Evolutionary conservation across 2,888 invertebrate species (phyloP).

Genomic region (Lasioglossum calceatum): DNA sequence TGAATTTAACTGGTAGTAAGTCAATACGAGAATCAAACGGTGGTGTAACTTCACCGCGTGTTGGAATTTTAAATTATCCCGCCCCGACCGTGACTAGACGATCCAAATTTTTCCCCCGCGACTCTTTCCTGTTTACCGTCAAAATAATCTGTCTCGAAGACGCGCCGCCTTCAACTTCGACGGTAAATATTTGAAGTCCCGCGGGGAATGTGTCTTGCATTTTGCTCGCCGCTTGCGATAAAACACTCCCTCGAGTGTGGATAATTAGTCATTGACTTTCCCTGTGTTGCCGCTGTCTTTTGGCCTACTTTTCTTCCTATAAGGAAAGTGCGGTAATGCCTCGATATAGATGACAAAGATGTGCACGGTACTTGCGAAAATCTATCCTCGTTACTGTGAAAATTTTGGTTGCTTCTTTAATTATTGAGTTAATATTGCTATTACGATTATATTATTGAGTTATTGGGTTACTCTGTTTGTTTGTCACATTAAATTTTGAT

Average conservation of each 20-base stretch:
- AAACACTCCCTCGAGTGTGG: neutral
- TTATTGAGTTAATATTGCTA: too few relatives aligned
- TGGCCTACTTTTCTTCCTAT: neutral
- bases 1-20: conserved; percentile 12
- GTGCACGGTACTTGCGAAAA: neutral
- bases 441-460: too few relatives aligned
- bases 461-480: too few relatives aligned
- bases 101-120: conserved; percentile 6
- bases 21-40: conserved; percentile 21
- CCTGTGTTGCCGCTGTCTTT: neutral
- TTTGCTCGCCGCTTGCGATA: neutral
- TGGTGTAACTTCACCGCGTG: conserved; percentile 17
- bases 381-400: neutral
- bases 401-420: too few relatives aligned
- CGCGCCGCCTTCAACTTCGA: conserved; percentile 6
- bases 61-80: conserved; percentile 27
- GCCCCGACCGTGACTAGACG: neutral
- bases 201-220: neutral
- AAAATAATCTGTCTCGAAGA: conserved; percentile 21
- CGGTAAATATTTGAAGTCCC: conserved; percentile 35
- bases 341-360: neutral
- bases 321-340: neutral
- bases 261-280: conserved; percentile 17
- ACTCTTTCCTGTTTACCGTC: neutral
- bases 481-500: too few relatives aligned